Conservation (phyloP, 2,797 vertebrate genomes). For the Crocidura indochinensis region DNA sequence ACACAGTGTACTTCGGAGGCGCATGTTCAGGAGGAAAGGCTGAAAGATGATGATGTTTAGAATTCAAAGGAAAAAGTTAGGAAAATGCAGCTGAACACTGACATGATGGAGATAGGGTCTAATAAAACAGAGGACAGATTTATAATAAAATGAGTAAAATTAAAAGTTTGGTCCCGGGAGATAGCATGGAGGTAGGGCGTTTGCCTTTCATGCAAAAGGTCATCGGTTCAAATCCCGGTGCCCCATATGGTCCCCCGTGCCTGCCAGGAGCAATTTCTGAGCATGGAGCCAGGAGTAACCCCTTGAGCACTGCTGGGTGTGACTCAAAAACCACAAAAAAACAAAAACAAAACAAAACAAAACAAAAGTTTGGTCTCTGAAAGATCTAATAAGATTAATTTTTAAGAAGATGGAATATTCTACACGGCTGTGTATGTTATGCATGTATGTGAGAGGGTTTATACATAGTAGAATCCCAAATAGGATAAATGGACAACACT, state of each 20-base stretch:
- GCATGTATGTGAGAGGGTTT: too few species aligned
- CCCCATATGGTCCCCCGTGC: too few species aligned
- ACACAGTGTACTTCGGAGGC: neutral
- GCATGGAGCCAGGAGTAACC: too few species aligned
- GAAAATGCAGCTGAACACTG: neutral
- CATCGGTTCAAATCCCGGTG: too few species aligned
- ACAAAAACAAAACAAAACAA: too few species aligned
- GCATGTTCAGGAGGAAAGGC: neutral
- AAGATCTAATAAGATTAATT: slow-evolving; percentile 22
- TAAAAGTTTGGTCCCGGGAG: neutral
- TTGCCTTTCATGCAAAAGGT: too few species aligned
- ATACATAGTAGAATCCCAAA: neutral
- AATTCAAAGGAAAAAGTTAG: neutral
- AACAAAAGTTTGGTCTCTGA: neutral
- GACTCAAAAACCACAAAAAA: too few species aligned
- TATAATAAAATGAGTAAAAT: slow-evolving; percentile 4
- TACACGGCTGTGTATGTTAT: neutral
- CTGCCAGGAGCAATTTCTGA: too few species aligned
- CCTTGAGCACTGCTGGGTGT: too few species aligned
- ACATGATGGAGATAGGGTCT: neutral
- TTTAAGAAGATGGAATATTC: neutral
- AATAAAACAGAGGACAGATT: neutral
- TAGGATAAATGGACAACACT: neutral
- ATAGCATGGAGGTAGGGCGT: too few species aligned
- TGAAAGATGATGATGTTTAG: neutral